phyloP scores from a whole-genome alignment of 2,113 vertebrate genomes.

The Chiloscyllium plagiosum region DNA sequence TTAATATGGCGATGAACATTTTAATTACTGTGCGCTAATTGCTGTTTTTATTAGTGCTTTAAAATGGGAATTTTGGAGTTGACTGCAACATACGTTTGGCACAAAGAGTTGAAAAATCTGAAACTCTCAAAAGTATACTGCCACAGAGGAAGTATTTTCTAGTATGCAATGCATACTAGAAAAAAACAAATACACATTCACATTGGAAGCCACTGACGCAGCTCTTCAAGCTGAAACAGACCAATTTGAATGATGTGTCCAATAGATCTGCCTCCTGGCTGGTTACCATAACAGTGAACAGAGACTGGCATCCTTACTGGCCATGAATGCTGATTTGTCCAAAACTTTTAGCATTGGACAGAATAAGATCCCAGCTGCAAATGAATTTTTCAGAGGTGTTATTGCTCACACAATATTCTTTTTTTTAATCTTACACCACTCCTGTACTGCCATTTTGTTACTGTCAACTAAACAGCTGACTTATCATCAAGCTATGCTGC shows the following conservation, averaged over 20 bases:
- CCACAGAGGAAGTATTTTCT: background rate
- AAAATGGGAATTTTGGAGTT: background rate
- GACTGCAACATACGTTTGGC: background rate
- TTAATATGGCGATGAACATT: background rate
- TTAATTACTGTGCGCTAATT: background rate
- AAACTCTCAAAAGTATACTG: background rate
- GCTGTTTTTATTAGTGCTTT: background rate
- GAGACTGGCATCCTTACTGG: background rate
- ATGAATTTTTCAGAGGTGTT: background rate
- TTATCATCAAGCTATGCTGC: background rate
- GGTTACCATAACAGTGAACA: background rate
- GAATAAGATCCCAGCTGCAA: background rate
- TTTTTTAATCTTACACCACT: background rate
- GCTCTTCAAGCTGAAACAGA: background rate
- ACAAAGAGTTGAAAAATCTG: background rate
- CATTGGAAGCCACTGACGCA: background rate
- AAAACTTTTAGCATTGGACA: background rate
- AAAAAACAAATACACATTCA: background rate
- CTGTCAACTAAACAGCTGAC: constrained; percentile 24
- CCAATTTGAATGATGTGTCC: background rate
- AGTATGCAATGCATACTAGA: background rate
- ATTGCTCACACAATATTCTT: background rate
- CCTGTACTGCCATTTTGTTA: background rate
- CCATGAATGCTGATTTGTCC: background rate
- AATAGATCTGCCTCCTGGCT: background rate